Base-by-base conservation (phyloP, 2,113 vertebrate species). In the Menidia beryllina region DNA sequence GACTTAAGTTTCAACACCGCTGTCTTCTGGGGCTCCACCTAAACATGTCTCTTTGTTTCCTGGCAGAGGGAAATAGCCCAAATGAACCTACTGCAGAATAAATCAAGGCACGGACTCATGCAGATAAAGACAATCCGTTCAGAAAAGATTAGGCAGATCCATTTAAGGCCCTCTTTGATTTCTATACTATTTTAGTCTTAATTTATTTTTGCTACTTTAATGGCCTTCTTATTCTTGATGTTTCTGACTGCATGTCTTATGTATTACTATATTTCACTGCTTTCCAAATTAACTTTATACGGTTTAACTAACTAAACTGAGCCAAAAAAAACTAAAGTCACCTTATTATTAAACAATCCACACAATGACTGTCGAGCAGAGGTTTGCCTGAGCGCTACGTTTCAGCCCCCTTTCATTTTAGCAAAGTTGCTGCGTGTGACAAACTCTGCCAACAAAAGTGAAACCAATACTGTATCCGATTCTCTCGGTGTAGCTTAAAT, bases 391-490 rank as follows among this genome's bases (percentile, higher is more conserved):
- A 36, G 27, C 27, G 20, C 21, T 25, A 8, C 47, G 5, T 36
- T 24, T 30, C 17, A 23, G 10, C 10, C 30, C 10, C 30, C 30
- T 34, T 5, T 8, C 30, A 34, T 34, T 56, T 57, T 24, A 38
- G 9, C 26, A 23, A 34, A 6, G 17, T 21, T 15, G 53, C 43
- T 63, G 30, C 50, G 38, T 30, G 52, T 55, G 57, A 41, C 25
- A 27, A 17, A 7, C 50, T 55, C 23, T 24, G 26, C 48, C 55
- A 61, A 50, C 47, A 66, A 54, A 66, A 73, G 19, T 41, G 21
- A 68, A 70, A 52, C 66, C 56, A 62, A 72, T 11, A 45, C 39
- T n/a, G 17, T 53, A 65, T 56, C 47, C 65, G 70, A 59, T 72
- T n/a, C 68, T 67, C 14, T 5, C 19, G 6, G 62, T 70, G 64